A percentile compares a stretch with the other conserved stretches of the same genome.
Evolutionary conservation across 2,888 invertebrate species (phyloP).

Genomic region (Leucania comma): DNA sequence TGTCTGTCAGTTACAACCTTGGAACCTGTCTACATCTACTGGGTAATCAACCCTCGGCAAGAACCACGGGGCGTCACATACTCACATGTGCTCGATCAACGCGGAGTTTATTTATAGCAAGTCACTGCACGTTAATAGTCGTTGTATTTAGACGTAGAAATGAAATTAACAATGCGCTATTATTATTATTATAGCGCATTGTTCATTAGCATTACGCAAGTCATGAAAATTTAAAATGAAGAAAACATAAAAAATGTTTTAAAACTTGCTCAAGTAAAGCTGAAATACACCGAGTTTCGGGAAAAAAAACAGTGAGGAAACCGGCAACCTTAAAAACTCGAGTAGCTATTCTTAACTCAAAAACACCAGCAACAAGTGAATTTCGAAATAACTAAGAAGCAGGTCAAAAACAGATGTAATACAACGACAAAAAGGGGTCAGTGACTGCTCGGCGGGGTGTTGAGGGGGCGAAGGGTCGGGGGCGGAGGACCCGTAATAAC

Average conservation of each 20-base stretch:
- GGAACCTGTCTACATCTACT: constrained; percentile 77
- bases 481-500: constrained; percentile 81
- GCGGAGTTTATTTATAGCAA: constrained; percentile 80
- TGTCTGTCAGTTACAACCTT: constrained; percentile 72
- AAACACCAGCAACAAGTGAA: constrained; percentile 63
- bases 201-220: constrained; percentile 29
- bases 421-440: constrained; percentile 86
- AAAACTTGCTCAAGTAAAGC: constrained; percentile 37
- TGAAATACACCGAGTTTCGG: constrained; percentile 45
- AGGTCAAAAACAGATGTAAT: constrained; percentile 83
- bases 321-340: constrained; percentile 38
- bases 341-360: constrained; percentile 46
- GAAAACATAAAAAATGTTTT: constrained; percentile 35
- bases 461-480: constrained; percentile 65
- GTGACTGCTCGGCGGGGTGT: constrained; percentile 85
- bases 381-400: constrained; percentile 71
- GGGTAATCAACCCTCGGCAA: constrained; percentile 77
- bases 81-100: constrained; percentile 85
- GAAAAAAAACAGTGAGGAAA: constrained; percentile 44
- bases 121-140: constrained; percentile 44
- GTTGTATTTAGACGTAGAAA: too few relatives aligned
- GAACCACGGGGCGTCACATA: constrained; percentile 78
- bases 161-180: too few relatives aligned
- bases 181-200: constrained; percentile 4
- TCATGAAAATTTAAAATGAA: constrained; percentile 37